Conservation (phyloP, 2,113 vertebrate species). For the Taxidea taxus region DNA sequence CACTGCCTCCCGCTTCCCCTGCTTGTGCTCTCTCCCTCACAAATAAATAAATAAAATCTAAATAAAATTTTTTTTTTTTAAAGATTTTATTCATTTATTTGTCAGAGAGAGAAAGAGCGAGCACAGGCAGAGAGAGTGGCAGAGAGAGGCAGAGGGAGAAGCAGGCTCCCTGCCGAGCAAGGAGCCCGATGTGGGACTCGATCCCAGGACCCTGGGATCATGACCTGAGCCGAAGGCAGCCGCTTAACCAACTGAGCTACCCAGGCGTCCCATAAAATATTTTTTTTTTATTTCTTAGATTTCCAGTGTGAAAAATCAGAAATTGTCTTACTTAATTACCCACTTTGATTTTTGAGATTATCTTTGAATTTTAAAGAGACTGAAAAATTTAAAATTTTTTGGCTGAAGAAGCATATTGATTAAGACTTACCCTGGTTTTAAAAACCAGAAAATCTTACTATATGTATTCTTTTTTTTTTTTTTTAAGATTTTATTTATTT, state of each 20-base stretch:
- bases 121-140: too few species aligned
- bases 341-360: neutral
- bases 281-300: neutral
- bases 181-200: too few species aligned
- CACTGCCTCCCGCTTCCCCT: neutral
- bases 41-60: neutral
- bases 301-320: neutral
- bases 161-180: too few species aligned
- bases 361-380: slow-evolving; percentile 27
- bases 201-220: too few species aligned
- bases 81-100: too few species aligned
- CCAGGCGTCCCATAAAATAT: too few species aligned
- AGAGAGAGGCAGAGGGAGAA: too few species aligned
- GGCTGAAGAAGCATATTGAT: neutral
- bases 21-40: neutral
- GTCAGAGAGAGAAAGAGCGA: too few species aligned
- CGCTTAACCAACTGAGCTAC: too few species aligned
- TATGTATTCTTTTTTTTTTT: neutral
- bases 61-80: too few species aligned
- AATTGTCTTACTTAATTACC: neutral
- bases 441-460: neutral
- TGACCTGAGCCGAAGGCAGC: too few species aligned
- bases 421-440: neutral
- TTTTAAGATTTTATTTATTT: neutral
- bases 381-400: neutral